Percentiles rank a stretch among this genome's conserved stretches.
Evolutionary conservation across 2,888 invertebrate genomes (phyloP).

Genomic region (Epicampocera succincta): DNA sequence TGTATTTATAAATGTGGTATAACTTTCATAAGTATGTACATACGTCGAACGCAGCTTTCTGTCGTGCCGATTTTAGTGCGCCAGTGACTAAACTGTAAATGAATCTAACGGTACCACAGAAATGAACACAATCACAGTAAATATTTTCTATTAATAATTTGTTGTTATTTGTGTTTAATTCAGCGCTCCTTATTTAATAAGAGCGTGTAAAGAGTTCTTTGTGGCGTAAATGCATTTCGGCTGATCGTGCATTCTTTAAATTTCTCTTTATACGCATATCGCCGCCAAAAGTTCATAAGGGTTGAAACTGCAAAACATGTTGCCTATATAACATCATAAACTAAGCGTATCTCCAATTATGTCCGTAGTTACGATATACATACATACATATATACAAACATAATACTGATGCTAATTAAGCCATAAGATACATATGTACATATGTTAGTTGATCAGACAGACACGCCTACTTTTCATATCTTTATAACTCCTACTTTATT

Average conservation of each 20-base stretch:
- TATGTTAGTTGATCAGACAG: too few relatives aligned
- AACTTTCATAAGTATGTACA: background rate
- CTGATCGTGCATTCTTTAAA: background rate
- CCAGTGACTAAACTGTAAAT: constrained; percentile 13
- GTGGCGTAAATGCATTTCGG: constrained; percentile 2
- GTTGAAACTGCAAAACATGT: too few relatives aligned
- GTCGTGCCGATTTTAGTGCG: background rate
- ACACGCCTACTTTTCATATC: too few relatives aligned
- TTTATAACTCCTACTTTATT: too few relatives aligned
- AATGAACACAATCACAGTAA: background rate
- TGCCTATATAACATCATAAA: too few relatives aligned
- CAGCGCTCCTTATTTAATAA: constrained; percentile 8
- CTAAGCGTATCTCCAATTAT: too few relatives aligned
- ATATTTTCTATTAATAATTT: constrained; percentile 27
- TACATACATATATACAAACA: too few relatives aligned
- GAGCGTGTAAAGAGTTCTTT: constrained; percentile 20
- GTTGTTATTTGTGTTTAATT: constrained; percentile 23
- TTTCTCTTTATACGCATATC: background rate
- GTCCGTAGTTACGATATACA: too few relatives aligned
- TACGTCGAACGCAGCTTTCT: background rate
- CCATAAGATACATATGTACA: too few relatives aligned
- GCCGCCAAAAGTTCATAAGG: too few relatives aligned
- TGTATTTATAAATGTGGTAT: background rate
- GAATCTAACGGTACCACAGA: constrained; percentile 17
- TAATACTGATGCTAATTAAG: too few relatives aligned